Percentiles rank a stretch among this genome's conserved stretches.
These are phyloP conservation scores for Chlamydotis undulata DNA, from an alignment of 2,113 vertebrate genomes.

Conservation along the genomic window DNA sequence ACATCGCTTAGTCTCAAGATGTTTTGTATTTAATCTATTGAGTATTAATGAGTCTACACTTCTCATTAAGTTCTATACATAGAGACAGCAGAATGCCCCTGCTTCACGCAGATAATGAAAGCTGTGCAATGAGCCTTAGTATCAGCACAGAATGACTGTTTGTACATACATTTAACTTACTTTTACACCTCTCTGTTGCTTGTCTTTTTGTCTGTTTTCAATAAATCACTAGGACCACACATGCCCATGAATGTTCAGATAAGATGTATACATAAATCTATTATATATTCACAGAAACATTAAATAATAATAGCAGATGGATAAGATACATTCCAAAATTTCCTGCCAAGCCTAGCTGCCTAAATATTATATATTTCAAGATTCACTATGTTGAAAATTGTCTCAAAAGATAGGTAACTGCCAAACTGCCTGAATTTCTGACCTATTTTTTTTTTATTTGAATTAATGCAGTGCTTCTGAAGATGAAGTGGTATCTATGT, in stretches of 20 bases:
- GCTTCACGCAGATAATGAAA: background rate
- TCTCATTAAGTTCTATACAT: background rate
- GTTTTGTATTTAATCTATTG: background rate
- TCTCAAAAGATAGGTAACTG: background rate
- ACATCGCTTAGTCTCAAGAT: background rate
- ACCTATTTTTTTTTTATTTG: background rate
- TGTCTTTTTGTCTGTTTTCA: background rate
- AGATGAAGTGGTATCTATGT: background rate
- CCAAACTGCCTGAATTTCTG: background rate
- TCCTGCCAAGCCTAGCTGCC: background rate
- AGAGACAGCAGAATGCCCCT: background rate
- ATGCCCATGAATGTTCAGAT: background rate
- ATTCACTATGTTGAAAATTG: background rate
- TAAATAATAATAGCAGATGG: background rate
- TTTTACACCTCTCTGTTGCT: background rate
- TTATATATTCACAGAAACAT: background rate
- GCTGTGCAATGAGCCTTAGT: background rate
- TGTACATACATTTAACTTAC: background rate
- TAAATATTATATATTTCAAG: background rate
- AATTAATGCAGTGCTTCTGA: background rate
- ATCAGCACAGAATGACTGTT: background rate
- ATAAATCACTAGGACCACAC: background rate
- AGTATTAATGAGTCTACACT: background rate
- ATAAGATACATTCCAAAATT: background rate
- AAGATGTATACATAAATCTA: background rate